phyloP scores from a whole-genome alignment of 2,113 vertebrate species.

The human (Homo sapiens) region GRCh38 chr5:52876501-52877000 shows the following conservation, averaged over 20 bases:
- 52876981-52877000: neutral
- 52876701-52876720: neutral
- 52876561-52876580: slow-evolving; percentile 5
- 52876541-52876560: neutral
- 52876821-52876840: neutral
- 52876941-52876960: neutral
- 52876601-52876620: neutral
- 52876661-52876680: neutral
- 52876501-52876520: neutral
- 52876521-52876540: slow-evolving; percentile 41
- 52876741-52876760: neutral
- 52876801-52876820: neutral
- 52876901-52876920: neutral
- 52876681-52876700: neutral
- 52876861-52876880: neutral
- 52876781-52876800: neutral
- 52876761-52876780: neutral
- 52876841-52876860: neutral
- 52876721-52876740: neutral
- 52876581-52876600: slow-evolving; percentile 3
- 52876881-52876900: neutral
- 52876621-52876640: slow-evolving; percentile 61
- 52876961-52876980: neutral
- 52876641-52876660: slow-evolving; percentile 3
- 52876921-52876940: neutral